A percentile compares a stretch with the other conserved stretches of the same genome.
Conservation (phyloP, 2,113 vertebrate species). For the Petrocephalus zakoni region DNA sequence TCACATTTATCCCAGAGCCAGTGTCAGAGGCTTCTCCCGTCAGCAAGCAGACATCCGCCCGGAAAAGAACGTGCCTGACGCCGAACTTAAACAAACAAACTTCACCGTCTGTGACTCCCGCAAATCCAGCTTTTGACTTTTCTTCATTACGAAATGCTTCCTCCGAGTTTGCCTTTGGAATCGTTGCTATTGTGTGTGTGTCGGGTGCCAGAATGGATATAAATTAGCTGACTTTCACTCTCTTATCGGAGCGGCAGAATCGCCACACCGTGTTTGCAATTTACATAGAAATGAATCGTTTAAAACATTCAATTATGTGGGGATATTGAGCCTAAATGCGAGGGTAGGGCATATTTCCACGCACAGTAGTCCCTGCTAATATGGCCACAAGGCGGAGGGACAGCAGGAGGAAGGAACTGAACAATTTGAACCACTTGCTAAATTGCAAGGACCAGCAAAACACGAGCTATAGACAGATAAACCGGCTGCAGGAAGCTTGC, state of each 20-base stretch:
- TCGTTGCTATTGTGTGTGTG: neutral
- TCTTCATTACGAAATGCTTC: neutral
- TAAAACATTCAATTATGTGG: conserved; percentile 8
- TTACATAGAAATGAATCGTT: conserved; percentile 15
- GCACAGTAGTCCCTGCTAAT: neutral
- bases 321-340: neutral
- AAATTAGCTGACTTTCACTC: neutral
- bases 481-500: neutral
- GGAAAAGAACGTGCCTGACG: neutral
- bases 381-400: neutral
- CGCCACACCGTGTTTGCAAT: neutral
- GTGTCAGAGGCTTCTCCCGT: neutral
- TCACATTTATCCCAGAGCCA: neutral
- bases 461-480: neutral
- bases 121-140: neutral
- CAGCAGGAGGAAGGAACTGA: neutral
- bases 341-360: neutral
- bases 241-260: neutral
- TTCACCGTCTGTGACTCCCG: neutral
- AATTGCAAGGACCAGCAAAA: neutral
- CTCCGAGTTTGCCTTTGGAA: neutral
- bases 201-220: neutral
- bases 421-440: neutral
- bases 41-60: neutral
- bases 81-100: neutral